A percentile compares a stretch with the other conserved stretches of the same genome.
These are phyloP conservation scores for Cydia fagiglandana DNA, from an alignment of 1,140 invertebrate species.

Conservation along the genomic window DNA sequence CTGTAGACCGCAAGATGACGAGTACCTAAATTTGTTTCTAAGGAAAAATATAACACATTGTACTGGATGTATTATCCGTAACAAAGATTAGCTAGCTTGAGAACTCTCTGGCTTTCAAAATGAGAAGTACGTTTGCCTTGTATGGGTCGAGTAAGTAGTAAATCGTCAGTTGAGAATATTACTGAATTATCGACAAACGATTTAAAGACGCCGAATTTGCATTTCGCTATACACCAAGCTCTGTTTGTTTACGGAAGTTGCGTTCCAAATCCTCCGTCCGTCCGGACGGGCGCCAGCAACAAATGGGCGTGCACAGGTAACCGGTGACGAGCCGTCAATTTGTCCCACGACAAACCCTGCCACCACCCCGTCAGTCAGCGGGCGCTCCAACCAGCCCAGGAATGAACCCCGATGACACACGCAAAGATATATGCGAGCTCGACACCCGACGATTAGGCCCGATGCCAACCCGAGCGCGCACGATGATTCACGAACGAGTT, in stretches of 20 bases:
- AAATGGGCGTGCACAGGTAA: slow-evolving; percentile 48
- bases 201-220: background rate
- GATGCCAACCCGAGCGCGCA: slow-evolving; percentile 63
- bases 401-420: slow-evolving; percentile 70
- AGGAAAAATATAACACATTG: too few relatives aligned
- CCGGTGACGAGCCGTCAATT: slow-evolving; percentile 65
- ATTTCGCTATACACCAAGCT: background rate
- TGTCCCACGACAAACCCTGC: slow-evolving; percentile 55
- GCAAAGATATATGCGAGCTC: slow-evolving; percentile 61
- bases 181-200: background rate
- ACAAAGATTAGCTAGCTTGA: too few relatives aligned
- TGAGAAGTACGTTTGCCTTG: too few relatives aligned
- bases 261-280: background rate
- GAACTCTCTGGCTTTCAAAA: too few relatives aligned
- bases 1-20: too few relatives aligned
- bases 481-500: slow-evolving; percentile 65
- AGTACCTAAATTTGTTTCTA: too few relatives aligned
- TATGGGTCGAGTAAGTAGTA: background rate
- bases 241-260: slow-evolving; percentile 1
- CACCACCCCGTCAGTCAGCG: slow-evolving; percentile 67
- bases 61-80: too few relatives aligned
- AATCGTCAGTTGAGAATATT: background rate
- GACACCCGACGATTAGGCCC: slow-evolving; percentile 69
- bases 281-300: slow-evolving; percentile 13
- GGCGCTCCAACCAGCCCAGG: slow-evolving; percentile 61